A percentile compares a stretch with the other conserved stretches of the same genome.
These are phyloP conservation scores for Crotophaga sulcirostris DNA, from an alignment of 2,113 vertebrate genomes.

Conservation along the genomic window DNA sequence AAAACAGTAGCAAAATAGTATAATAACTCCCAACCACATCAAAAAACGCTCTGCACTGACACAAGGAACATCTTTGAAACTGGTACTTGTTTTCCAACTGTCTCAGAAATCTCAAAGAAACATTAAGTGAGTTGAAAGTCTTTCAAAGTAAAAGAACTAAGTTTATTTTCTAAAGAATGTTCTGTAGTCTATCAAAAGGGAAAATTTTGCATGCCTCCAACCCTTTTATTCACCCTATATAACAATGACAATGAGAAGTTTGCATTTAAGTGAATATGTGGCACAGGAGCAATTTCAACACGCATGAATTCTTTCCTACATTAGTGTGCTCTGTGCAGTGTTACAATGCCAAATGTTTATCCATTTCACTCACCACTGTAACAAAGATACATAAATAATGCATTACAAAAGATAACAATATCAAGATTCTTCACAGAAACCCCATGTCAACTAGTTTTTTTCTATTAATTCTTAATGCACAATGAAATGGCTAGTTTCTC, in stretches of 20 bases:
- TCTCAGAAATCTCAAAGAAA: background rate
- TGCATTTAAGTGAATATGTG: background rate
- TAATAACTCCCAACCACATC: background rate
- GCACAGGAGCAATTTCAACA: background rate
- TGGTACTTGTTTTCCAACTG: background rate
- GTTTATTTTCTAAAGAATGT: background rate
- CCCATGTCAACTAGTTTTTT: background rate
- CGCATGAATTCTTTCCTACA: fast-evolving
- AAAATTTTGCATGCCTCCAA: background rate
- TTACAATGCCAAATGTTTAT: background rate
- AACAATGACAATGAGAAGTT: background rate
- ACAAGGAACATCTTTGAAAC: background rate
- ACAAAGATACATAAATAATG: background rate
- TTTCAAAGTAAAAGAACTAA: background rate
- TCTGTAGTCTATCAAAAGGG: background rate
- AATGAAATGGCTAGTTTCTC: background rate
- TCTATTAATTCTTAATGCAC: background rate
- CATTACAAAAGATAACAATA: background rate
- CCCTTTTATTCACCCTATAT: background rate
- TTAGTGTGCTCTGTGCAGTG: background rate
- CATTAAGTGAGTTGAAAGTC: background rate
- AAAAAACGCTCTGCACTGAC: background rate
- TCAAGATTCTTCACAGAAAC: background rate
- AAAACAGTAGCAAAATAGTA: background rate
- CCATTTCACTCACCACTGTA: background rate